Base-by-base conservation (phyloP, 2,797 vertebrate genomes). In the Sciaenops ocellatus region DNA sequence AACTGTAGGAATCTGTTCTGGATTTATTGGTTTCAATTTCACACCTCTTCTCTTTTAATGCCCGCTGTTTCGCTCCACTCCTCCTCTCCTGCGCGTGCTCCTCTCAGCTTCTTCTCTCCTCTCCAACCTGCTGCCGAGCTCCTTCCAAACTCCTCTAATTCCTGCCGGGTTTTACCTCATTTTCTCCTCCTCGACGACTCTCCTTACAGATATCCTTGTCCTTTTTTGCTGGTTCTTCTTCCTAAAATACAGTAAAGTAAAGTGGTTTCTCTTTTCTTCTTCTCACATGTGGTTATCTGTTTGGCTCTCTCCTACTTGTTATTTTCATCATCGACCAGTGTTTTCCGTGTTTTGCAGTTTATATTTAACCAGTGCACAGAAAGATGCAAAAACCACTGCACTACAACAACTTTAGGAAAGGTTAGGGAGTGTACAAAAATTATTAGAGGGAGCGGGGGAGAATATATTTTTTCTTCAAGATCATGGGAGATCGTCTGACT, bases 21-120 rank as follows among this genome's bases (percentile, higher is more conserved):
- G 89, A 94, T 92, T 94, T 91, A 93, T 87, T 87, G 88, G 88
- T 92, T 92, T 93, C 89, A 93, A 92, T 93, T 94, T 94, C 90
- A 93, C 92, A 94, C 91, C 88, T 89, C 85, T 83, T 82, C 84
- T 90, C 86, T 73, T 88, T 90, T 87, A 89, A 90, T 74, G 87
- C 87, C 86, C 11, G 84, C 91, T 90, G 84, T 86, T 91, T 76
- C 52, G 83, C 89, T 91, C 76, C 15, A 20, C 84, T 86, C 84
- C 77, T 88, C 76, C 44, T 72, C 80, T 75, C 56, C 71, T 47
- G 28, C 3, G 46, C 6, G 3, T 0, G 11, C 13, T 78, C 28
- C 73, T 82, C 70, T 67, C 50, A 17, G 79, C 79, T 85, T 75
- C 73, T 60, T 55, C 73, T 38, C 54, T 69, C 10, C 52, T 75